phyloP scores from a whole-genome alignment of 2,797 vertebrate genomes.

The Euthynnus affinis region DNA sequence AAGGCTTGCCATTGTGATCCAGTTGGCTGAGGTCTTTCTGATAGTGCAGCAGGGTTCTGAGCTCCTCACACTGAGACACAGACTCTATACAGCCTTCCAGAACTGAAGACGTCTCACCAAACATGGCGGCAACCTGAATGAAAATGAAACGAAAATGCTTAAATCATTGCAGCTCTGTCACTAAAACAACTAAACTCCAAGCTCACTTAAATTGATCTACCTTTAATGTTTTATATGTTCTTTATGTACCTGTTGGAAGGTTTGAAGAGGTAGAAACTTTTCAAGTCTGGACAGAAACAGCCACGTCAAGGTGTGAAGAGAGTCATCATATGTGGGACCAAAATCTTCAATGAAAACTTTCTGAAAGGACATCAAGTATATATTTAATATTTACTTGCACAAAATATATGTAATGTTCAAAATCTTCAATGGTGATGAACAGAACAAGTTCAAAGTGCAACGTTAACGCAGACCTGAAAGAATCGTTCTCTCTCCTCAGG shows the following conservation, averaged over 20 bases:
- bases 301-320: slow-evolving; percentile 78
- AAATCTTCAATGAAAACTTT: slow-evolving; percentile 81
- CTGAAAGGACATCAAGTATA: slow-evolving; percentile 57
- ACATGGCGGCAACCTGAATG: slow-evolving; percentile 64
- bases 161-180: background rate
- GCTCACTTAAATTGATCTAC: background rate
- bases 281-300: slow-evolving; percentile 84
- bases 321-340: slow-evolving; percentile 77
- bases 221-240: background rate
- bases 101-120: slow-evolving; percentile 48
- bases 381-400: too few relatives aligned
- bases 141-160: background rate
- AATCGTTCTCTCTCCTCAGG: slow-evolving; percentile 57
- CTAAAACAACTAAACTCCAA: background rate
- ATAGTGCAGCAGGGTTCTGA: slow-evolving; percentile 56
- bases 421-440: background rate
- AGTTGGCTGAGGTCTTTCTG: slow-evolving; percentile 50
- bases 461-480: slow-evolving; percentile 66
- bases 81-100: slow-evolving; percentile 65
- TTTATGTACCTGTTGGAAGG: slow-evolving; percentile 79
- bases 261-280: slow-evolving; percentile 71
- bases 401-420: background rate
- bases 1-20: slow-evolving; percentile 50
- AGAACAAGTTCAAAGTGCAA: background rate
- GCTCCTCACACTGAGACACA: slow-evolving; percentile 63